Conservation (phyloP, 2,113 vertebrate species). For the Triplophysa dalaica region DNA sequence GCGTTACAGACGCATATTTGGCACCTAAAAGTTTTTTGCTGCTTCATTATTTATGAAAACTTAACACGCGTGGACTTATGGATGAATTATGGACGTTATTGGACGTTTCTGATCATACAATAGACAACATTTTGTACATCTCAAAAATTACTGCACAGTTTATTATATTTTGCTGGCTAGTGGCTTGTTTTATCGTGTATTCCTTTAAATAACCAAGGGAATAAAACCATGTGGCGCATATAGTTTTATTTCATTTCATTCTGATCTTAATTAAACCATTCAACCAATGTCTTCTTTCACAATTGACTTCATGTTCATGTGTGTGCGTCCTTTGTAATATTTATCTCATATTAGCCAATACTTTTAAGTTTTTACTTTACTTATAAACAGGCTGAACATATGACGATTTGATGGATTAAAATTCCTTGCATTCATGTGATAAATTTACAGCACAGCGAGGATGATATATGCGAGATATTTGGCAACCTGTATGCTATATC, state of each 20-base stretch:
- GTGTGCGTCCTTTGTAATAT: background rate
- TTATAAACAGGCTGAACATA: no score
- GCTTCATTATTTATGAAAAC: background rate
- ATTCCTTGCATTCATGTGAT: constrained; percentile 20
- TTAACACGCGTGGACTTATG: background rate
- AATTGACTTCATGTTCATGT: background rate
- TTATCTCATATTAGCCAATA: background rate
- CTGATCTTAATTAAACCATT: no score
- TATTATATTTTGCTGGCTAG: background rate
- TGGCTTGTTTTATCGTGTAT: background rate
- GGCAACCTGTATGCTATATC: background rate
- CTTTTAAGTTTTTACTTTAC: background rate
- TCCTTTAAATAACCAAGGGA: background rate
- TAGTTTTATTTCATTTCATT: background rate
- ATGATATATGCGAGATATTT: constrained; percentile 8
- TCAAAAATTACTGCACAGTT: background rate
- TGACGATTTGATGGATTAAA: background rate
- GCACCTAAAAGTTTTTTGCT: background rate
- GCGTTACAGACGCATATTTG: background rate
- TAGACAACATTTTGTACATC: background rate
- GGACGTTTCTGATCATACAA: background rate
- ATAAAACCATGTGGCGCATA: no score
- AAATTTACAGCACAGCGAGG: background rate
- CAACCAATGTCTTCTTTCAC: constrained; percentile 4
- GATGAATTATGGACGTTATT: background rate